Conservation (phyloP, 2,888 invertebrate genomes). For the Odontothrips loti region DNA sequence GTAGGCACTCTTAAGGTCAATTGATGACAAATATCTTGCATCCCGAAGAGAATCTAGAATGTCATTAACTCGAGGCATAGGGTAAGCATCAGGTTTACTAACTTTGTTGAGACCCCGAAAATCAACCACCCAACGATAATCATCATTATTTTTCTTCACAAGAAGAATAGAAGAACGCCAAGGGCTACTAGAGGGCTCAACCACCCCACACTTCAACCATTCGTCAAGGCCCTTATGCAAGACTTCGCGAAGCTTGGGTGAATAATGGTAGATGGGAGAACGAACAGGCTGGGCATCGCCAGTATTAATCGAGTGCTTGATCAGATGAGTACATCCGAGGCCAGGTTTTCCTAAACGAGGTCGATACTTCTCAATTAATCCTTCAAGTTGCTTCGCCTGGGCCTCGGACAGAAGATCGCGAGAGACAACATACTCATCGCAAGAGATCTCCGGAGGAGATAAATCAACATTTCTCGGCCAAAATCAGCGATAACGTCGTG, state of each 20-base stretch:
- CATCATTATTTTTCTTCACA: not conserved
- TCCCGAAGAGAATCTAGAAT: not conserved
- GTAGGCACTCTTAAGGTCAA: conserved; percentile 19
- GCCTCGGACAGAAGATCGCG: not conserved
- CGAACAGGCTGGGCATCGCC: not conserved
- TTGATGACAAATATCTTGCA: not conserved
- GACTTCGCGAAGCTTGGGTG: not conserved
- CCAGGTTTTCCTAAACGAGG: conserved; percentile 15
- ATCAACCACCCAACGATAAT: not conserved
- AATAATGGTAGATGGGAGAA: not conserved
- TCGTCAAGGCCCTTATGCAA: not conserved
- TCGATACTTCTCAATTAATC: not conserved
- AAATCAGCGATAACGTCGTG: not conserved
- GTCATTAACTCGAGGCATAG: conserved; percentile 12
- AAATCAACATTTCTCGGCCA: not conserved
- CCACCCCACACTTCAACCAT: not conserved
- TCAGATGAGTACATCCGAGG: conserved; percentile 26
- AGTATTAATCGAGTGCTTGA: conserved; percentile 6
- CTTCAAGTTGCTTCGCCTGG: not conserved
- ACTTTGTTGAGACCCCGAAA: not conserved
- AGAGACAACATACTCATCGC: not conserved
- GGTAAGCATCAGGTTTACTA: not conserved
- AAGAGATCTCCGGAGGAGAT: not conserved
- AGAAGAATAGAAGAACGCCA: not conserved
- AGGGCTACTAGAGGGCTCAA: not conserved